Evolutionary conservation across 1,140 invertebrate genomes (phyloP), one percentile per base, ranked within the genome.

Genomic region (Atta cephalotes): DNA sequence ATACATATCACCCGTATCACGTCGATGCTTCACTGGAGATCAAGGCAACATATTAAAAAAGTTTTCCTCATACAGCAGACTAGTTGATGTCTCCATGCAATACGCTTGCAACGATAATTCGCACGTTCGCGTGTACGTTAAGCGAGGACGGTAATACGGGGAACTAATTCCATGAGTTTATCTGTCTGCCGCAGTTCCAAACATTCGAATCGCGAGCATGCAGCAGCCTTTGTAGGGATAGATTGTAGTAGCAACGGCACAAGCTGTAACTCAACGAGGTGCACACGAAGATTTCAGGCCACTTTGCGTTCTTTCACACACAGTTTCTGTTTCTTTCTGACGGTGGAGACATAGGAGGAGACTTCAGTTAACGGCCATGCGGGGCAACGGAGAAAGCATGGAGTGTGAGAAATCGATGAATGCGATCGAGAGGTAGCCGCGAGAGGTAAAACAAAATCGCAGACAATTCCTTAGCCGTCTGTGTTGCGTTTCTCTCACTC

Each of bases 341-440:
- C 18, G 68, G 68, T 9, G 68, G 31, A 65, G 45, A 74, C 56
- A 84, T 74, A 82, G 68, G 85, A 85, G 78, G 89, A 78, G 88
- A 87, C 89, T 21, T 78, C 74, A 76, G 88, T 49, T 78, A 78
- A 58, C 49, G 66, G 51, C 82, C 84, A 28, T 66, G 65, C 72
- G 53, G 51, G 68, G 35, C 39, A 60, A 86, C 77, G 77, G 68
- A 80, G 77, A 82, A 78, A 74, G 79, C 86, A 68, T 82, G 93
- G 66, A 94, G 94, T 94, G 94, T 94, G 94, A 95, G 94, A 94
- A 95, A 95, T 95, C 94, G 94, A 95, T 94, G 94, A 94, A 93
- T 93, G 88, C 93, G 93, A 95, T 95, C 94, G 94, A 92, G 91
- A 92, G 89, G 89, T 91, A 90, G 91, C 88, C 86, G 89, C 91